Percentiles rank a stretch among this genome's conserved stretches.
Conservation (phyloP, 2,797 vertebrate genomes). For the Myotis daubentonii region DNA sequence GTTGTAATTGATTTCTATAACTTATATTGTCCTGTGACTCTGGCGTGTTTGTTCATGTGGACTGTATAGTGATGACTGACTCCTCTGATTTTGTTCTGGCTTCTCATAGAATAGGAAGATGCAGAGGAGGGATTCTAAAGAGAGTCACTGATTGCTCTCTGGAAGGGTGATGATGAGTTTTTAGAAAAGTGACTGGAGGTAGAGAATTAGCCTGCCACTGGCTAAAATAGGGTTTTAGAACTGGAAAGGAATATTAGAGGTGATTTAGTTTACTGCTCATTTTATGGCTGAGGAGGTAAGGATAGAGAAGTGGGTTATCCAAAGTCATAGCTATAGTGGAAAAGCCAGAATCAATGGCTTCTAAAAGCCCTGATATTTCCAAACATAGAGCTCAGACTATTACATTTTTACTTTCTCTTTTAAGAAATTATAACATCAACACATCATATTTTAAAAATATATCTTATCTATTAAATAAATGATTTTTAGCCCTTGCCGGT, state of each 20-base stretch:
- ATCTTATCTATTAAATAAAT: not conserved
- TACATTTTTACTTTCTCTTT: constrained; percentile 24
- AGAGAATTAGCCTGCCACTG: not conserved
- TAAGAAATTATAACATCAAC: not conserved
- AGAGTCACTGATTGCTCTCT: not conserved
- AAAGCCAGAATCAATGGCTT: not conserved
- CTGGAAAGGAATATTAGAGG: not conserved
- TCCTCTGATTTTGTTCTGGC: not conserved
- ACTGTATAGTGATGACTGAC: not conserved
- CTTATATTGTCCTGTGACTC: not conserved
- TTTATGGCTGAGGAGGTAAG: not conserved
- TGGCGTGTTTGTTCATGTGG: not conserved
- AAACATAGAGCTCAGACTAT: not conserved
- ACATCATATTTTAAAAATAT: not conserved
- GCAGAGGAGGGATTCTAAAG: not conserved
- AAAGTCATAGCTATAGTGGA: not conserved
- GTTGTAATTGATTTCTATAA: not conserved
- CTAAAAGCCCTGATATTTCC: not conserved
- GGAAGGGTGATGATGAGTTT: not conserved
- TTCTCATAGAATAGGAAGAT: not conserved
- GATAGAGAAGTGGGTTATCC: not conserved
- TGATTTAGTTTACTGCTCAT: not conserved
- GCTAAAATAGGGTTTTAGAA: not conserved
- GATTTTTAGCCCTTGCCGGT: not conserved
- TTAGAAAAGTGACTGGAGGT: not conserved